Base-by-base conservation (phyloP, 2,797 vertebrate genomes). In the Pteronotus mesoamericanus region DNA sequence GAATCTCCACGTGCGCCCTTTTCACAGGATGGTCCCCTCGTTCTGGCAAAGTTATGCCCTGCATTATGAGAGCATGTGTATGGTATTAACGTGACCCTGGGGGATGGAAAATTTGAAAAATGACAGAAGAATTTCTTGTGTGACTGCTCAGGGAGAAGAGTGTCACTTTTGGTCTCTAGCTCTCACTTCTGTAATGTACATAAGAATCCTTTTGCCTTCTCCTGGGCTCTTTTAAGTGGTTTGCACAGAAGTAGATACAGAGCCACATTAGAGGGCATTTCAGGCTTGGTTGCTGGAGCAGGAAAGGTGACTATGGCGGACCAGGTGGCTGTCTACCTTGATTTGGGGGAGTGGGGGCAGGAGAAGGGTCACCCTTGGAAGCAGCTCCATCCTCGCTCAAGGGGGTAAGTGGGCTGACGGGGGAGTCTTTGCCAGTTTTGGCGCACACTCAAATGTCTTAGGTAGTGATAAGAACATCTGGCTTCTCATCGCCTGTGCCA, bases 191-290 rank as follows among this genome's bases (percentile, higher is more conserved):
- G 39, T 87, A 66, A 89, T 37, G 59, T 79, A 29, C 71, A 85
- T 57, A 88, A 66, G 21, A 79, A 39, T 71, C 21, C 57, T 92
- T 68, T 57, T 39, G 26, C 57, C 53, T 53, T 42, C 9, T 66
- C 39, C 42, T 77, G 34, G 61, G 14, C 48, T 48, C 77, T 93
- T 96, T 87, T 77, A 96, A 96, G 80, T 91, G 34, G 46, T 95
- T 96, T 95, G 86, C 72, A 84, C 34, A 78, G 86, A 96, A 80
- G 53, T 44, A 94, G 78, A 80, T 77, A 83, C 9, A 84, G 55
- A 79, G 24, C 59, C 48, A 6, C 42, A 94, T 82, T 24, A 84
- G 86, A 94, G 32, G 94, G 77, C 88, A 91, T 97, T 97, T 96
- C 72, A 94, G 83, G 91, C 75, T 94, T 96, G 95, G 79, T 61